Evolutionary conservation across 2,797 vertebrate genomes (phyloP), one percentile per base, ranked within the genome.

Genomic region (Hafferia zeledoni): DNA sequence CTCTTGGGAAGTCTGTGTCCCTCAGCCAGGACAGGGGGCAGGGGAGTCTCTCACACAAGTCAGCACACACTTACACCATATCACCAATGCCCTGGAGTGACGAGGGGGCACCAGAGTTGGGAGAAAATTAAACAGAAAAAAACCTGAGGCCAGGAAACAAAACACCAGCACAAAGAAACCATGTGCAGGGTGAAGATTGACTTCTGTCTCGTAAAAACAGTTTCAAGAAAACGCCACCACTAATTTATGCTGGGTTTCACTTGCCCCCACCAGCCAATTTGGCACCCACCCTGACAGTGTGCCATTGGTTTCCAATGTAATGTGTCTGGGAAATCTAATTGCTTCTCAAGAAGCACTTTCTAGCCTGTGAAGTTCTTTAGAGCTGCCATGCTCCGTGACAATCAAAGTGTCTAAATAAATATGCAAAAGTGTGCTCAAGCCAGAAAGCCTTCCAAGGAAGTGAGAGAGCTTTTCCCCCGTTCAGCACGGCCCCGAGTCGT

Each of bases 181-280:
- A 78, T 44, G 77, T 47, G 3, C 44, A 46, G 85, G 17, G 46
- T 65, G 50, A 90, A 74, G 67, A 61, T 25, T 71, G 49, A 75
- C 65, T 84, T 19, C 20, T 83, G 81, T 67, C 57, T 88, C 19
- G 10, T 46, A 68, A 90, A 92, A 97, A 97, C 37, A 72, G 70
- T 35, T 86, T 91, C 80, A 96, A 83, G 93, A 87, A 97, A 97
- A 93, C 6, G 35, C 81, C 95, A 94, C 81, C 72, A 88, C 87
- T 75, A 50, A 1, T 35, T 57, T 78, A 74, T 74, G 41, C 47
- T 1, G 6, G 33, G 64, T 22, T 37, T 86, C 50, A 18, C 47
- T 69, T 56, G 65, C 20, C 63, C 79, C 35, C 43, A 7, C 23
- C 33, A 83, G 81, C 72, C 80, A 55, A 15, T 41, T 31, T 92